Percentiles rank a stretch among this genome's conserved stretches.
Evolutionary conservation across 2,888 invertebrate genomes (phyloP).

Genomic region (Pseudoips prasinana): DNA sequence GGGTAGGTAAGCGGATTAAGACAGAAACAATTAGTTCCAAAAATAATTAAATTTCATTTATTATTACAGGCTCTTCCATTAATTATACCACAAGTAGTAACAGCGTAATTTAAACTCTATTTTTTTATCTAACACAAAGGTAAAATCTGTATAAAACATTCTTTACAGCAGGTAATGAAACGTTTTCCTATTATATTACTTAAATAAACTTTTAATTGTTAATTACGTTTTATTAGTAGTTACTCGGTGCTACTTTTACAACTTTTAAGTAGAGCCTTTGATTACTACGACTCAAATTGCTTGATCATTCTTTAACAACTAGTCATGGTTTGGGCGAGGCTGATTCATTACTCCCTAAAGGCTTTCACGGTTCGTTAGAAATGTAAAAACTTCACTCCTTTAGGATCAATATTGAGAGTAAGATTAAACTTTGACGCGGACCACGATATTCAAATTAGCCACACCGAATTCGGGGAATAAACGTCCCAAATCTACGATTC

Average conservation of each 20-base stretch:
- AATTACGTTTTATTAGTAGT: conserved; percentile 1
- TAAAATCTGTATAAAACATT: too few relatives aligned
- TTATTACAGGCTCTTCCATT: too few relatives aligned
- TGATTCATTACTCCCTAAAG: conserved; percentile 51
- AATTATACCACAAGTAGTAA: too few relatives aligned
- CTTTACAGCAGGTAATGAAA: not conserved
- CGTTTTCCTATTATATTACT: not conserved
- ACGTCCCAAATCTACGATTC: conserved; percentile 39
- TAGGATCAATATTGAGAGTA: conserved; percentile 60
- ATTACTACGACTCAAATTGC: conserved; percentile 22
- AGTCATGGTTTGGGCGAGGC: conserved; percentile 29
- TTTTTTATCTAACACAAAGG: too few relatives aligned
- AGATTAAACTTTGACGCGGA: conserved; percentile 58
- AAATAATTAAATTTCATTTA: too few relatives aligned
- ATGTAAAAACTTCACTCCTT: conserved; percentile 62
- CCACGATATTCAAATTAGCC: conserved; percentile 53
- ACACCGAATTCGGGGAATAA: conserved; percentile 46
- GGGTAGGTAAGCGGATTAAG: too few relatives aligned
- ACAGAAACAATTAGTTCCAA: too few relatives aligned
- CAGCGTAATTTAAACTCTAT: too few relatives aligned
- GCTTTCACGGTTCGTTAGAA: conserved; percentile 62
- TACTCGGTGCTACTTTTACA: conserved; percentile 4
- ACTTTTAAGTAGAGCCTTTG: conserved; percentile 9
- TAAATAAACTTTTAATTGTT: conserved; percentile 1
- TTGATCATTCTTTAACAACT: conserved; percentile 28